These are phyloP conservation scores for Pongo abelii DNA, from an alignment of 2,113 vertebrate species.

Conservation along the genomic window DNA sequence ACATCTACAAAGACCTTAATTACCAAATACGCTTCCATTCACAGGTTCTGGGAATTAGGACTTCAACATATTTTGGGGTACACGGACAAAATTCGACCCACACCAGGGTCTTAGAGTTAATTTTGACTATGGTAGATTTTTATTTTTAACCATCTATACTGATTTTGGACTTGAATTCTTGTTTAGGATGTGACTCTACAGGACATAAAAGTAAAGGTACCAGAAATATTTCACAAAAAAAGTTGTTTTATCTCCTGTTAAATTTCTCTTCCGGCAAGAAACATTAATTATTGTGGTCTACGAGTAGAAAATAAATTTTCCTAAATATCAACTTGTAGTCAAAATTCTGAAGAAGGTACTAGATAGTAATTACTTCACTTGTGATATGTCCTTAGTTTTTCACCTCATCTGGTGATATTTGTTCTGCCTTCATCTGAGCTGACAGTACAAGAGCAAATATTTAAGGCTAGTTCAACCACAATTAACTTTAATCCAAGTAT, in stretches of 20 bases:
- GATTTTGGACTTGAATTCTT: neutral
- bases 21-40: neutral
- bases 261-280: neutral
- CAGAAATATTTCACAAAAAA: neutral
- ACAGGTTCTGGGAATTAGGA: neutral
- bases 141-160: neutral
- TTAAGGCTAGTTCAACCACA: neutral
- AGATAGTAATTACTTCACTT: neutral
- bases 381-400: neutral
- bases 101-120: neutral
- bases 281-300: neutral
- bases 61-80: neutral
- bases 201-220: neutral
- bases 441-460: neutral
- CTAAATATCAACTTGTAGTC: neutral
- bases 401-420: neutral
- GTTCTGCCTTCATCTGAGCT: neutral
- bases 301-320: neutral
- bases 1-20: neutral
- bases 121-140: neutral
- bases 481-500: neutral
- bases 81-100: rapidly evolving
- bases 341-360: neutral
- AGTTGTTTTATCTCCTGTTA: neutral
- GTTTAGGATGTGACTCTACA: neutral